Evolutionary conservation across 2,797 vertebrate genomes (phyloP), one percentile per base, ranked within the genome.

Genomic region (Typhlichthys eigenmanni): DNA sequence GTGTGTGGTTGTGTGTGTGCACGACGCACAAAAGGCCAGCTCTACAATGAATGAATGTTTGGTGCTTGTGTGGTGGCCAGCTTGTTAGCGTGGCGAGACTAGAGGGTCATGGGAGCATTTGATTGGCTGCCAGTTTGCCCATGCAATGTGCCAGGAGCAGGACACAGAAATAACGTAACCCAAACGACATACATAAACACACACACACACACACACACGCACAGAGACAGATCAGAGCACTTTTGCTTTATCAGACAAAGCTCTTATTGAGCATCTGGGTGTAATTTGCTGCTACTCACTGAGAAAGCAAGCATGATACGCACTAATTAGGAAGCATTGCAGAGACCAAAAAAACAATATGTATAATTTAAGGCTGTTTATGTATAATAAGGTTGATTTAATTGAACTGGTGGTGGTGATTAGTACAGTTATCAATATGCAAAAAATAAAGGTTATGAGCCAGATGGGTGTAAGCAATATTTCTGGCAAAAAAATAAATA

Each of bases 71-170:
- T 75, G 85, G 80, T 72, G 71, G 89, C 89, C 90, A 90, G 89
- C 89, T 92, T 92, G 89, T 92, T 92, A 91, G 88, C 79, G 76
- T 87, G 84, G 84, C 78, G 85, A 88, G 88, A 84, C 91, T 85
- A 70, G 71, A 80, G 87, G 91, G 89, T 92, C 91, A 90, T 69
- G 83, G 89, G 87, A 91, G 89, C 87, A 87, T 86, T 91, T 91
- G 88, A 76, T 80, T 82, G 71, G 86, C 87, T 87, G 89, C 85
- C 88, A 88, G 87, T 88, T 85, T 85, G 89, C 82, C 75, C 34
- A 55, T 75, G 81, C 81, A 65, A 81, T 46, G 80, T 88, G 90
- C 84, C 90, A 91, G 89, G 72, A 91, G 82, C 81, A 82, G 84
- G 84, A 83, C 88, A 83, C 78, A 87, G 85, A 89, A 92, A 87